Evolutionary conservation across 2,888 invertebrate genomes (phyloP), one percentile per base, ranked within the genome.

Genomic region (Eretmocerus hayati): DNA sequence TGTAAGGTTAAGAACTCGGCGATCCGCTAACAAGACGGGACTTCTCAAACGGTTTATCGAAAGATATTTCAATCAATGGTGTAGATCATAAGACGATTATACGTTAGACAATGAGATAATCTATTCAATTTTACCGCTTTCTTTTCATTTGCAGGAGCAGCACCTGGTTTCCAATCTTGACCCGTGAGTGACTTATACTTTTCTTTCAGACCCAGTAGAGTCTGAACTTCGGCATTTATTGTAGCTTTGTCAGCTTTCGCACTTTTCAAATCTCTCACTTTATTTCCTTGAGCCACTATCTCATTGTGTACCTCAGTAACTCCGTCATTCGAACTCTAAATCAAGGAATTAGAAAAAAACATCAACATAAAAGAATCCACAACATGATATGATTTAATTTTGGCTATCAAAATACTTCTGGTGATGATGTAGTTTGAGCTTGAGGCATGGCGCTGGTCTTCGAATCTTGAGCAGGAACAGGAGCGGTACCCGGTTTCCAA

Each of bases 151-250:
- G 52, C 22, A 18, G 49, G 39, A 18, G 41, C 46, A 23, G 42
- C 51, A 19, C 47, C 50, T 71, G 55, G 46, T 67, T 68, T 66
- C 72, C 67, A 79, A 4, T 76, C 75, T 0, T 72, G 60, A 1
- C 85, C 85, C 0, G 82, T 81, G 52, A 74, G 72, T 13, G 72
- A 61, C 60, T 84, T 82, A 65, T 80, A 86, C 46, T 80, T 73
- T 0, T 73, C 71, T 62, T 86, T 87, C 2, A 72, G 63, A 13
- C 65, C 62, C 22, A 82, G 62, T 11, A 85, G 69, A 22, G 58
- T 58, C 58, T 80, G 74, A 1, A 84, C 80, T 60, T 76, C 81
- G 19, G 68, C 21, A 5, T 60, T 56, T 31, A 84, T 65, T 2
- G 63, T 56, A 3, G 55, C 42, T 36, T 66, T 66, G 13, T 59